A percentile compares a stretch with the other conserved stretches of the same genome.
Evolutionary conservation across 2,113 vertebrate species (phyloP).

Genomic region (Stomatorhinus ivindoensis): DNA sequence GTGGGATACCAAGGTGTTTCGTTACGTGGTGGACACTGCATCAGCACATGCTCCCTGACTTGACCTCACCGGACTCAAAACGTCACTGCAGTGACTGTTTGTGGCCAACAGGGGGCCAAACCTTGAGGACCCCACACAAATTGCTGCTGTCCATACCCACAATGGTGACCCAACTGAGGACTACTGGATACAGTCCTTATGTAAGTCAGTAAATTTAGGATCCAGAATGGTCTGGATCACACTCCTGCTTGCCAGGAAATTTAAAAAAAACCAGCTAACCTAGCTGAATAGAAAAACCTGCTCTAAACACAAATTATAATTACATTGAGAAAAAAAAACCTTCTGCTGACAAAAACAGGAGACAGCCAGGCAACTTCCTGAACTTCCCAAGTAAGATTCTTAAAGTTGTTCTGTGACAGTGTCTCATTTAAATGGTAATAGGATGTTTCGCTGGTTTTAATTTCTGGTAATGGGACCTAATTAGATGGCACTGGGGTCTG

Average conservation of each 20-base stretch:
- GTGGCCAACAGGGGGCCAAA: neutral
- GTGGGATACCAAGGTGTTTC: too few species aligned
- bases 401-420: neutral
- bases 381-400: neutral
- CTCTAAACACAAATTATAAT: neutral
- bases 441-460: neutral
- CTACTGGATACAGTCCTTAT: neutral
- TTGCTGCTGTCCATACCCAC: neutral
- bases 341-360: neutral
- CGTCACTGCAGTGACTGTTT: neutral
- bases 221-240: neutral
- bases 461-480: neutral
- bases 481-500: neutral
- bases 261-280: neutral
- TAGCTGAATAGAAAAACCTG: neutral
- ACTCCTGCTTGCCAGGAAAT: neutral
- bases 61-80: neutral
- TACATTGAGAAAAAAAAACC: neutral
- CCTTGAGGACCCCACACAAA: neutral
- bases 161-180: neutral
- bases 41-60: too few species aligned
- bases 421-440: constrained; percentile 8
- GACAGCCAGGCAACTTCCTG: neutral
- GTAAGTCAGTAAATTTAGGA: neutral
- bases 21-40: too few species aligned